Base-by-base conservation (phyloP, 2,113 vertebrate genomes). In the Ophthalmotilapia sp. region DNA sequence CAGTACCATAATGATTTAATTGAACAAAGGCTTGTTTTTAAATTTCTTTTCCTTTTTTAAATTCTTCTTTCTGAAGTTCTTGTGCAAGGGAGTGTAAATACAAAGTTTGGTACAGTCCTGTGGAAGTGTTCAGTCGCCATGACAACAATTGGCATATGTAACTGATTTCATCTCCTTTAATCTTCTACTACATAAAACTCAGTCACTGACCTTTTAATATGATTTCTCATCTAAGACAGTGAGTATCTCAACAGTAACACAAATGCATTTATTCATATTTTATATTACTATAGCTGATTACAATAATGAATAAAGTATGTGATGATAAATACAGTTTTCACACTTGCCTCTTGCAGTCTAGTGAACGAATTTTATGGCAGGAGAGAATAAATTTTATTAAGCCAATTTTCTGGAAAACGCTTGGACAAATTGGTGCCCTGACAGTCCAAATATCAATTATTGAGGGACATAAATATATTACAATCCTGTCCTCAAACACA, bases 151-250 rank as follows among this genome's bases (percentile, higher is more conserved):
- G 87, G 14, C 73, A 80, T 84, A 82, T 84, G 80, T 80, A 92
- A 93, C 90, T 75, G 38, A 92, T 86, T 90, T 91, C 79, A 84
- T 83, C 86, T 86, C 79, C 75, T 70, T 80, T 87, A 86, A 92
- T 91, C 83, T 92, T 89, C 82, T 85, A 90, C 88, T 85, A 85
- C 85, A 88, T 90, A 89, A 88, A 79, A 89, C 36, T 86, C 87
- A 91, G 86, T 85, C 62, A 85, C 87, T 86, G 90, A 92, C 90
- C 88, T 90, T 90, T 85, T 91, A 93, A 92, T 93, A 86, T 92
- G 80, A 93, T 94, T 92, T 92, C 82, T 89, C 58, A 81, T 90
- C 73, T 84, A 86, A 89, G 45, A 83, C 88, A 91, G 54, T 60
- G 87, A 90, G 45, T 89, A 81, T 90, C 80, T 89, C 68, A 62